phyloP scores from a whole-genome alignment of 2,113 vertebrate species.

The Myiozetetes cayanensis region DNA sequence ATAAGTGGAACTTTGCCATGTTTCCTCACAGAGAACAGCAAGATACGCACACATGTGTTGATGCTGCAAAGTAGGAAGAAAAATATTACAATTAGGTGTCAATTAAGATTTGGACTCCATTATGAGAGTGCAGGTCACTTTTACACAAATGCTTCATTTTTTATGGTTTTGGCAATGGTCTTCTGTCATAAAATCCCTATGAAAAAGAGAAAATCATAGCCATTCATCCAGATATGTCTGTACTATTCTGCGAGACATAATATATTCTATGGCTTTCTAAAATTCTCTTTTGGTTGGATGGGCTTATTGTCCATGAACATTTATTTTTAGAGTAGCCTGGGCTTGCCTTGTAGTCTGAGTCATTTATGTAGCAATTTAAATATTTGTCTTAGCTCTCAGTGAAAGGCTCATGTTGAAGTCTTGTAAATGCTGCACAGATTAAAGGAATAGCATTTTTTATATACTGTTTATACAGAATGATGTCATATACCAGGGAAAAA shows the following conservation, averaged over 20 bases:
- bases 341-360: slow-evolving; percentile 2
- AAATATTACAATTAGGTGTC: not conserved
- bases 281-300: slow-evolving; percentile 43
- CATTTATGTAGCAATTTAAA: slow-evolving; percentile 42
- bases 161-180: not conserved
- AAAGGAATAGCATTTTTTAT: not conserved
- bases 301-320: slow-evolving; percentile 24
- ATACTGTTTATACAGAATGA: not conserved
- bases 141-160: not conserved
- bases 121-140: not conserved
- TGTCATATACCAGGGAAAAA: not conserved
- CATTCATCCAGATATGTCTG: not conserved
- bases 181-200: not conserved
- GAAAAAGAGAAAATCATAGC: not conserved
- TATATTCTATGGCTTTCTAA: slow-evolving; percentile 35
- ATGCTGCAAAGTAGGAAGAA: not conserved
- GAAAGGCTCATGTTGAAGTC: slow-evolving; percentile 1
- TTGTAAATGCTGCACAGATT: not conserved
- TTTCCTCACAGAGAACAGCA: not conserved
- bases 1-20: slow-evolving; percentile 34
- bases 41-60: not conserved
- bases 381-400: slow-evolving; percentile 44
- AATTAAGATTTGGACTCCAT: not conserved
- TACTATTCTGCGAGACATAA: not conserved
- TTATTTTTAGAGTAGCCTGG: slow-evolving; percentile 43